Base-by-base conservation (phyloP, 2,888 invertebrate species). In the Therioaphis trifolii region DNA sequence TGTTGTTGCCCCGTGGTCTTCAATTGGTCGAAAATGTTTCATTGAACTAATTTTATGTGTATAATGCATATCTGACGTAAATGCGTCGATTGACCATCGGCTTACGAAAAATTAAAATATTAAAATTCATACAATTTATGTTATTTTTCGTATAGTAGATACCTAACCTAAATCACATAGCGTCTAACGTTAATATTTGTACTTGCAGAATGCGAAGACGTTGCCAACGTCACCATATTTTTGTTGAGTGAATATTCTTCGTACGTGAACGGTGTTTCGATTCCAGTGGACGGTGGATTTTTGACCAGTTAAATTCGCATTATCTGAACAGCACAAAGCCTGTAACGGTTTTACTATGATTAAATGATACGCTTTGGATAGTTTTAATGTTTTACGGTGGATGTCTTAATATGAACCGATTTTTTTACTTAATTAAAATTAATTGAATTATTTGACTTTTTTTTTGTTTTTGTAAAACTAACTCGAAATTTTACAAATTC, bases 261-360 rank as follows among this genome's bases (percentile, higher is more conserved):
- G 79, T 95, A 96, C 93, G 93, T 96, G 78, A 94, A 92, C 85
- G 97, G 96, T 5, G 91, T 91, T 15, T 90, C 91, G 71, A 89
- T 97, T 63, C 93, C 94, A 0, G 90, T 97, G 18, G 97, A 97
- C 88, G 96, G 96, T 72, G 97, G 97, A 85, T 91, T 90, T 29
- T 78, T 86, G 18, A 85, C 86, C 61, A 43, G 80, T 72, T 80
- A 72, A 77, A 43, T 4, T 21, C 15, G 66, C n/a, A 55, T 27
- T 29, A 14, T 29, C n/a, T n/a, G n/a, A n/a, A n/a, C n/a, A n/a
- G n/a, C 72, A n/a, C 21, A 18, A 11, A 11, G 11, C 14, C 15
- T 21, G 12, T 4, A 35, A 29, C 35, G 7, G 21, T 40, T 40
- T 35, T 35, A 35, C 35, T 35, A 35, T 35, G 3, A 35, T 35